Evolutionary conservation across 2,113 vertebrate species (phyloP), one percentile per base, ranked within the genome.

Genomic region (Peucedramus taeniatus): DNA sequence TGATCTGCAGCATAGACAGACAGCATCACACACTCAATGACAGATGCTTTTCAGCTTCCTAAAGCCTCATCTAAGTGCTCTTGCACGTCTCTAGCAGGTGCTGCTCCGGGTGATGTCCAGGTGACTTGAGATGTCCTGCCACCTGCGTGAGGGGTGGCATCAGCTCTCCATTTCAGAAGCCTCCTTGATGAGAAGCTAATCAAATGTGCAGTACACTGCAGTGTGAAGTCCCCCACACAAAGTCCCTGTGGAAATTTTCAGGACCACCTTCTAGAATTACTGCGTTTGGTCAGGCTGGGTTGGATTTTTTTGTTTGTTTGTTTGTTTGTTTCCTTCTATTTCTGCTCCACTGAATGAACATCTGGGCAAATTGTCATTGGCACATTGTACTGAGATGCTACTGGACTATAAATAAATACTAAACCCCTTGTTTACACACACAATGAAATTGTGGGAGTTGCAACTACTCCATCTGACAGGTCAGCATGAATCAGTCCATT

Each of bases 81-180:
- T 20, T 40, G 39, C 19, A 40, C 3, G 0, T 60, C n/a, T 71
- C 31, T 24, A 3, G 30, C 0, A 0, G 9, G 13, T 60, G 33
- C n/a, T 91, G 42, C 31, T 77, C 11, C 1, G 6, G 35, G n/a
- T 49, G 44, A 54, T 11, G 22, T 31, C 47, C 27, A 19, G 27
- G 20, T 2, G 3, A 64, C 31, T 40, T 42, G 61, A 85, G 40
- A 15, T 35, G 39, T 68, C 22, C 39, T 91, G 79, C 13, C 16
- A 63, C 40, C 35, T 45, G 5, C 27, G 31, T 26, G 83, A 60
- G 30, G 22, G 39, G 30, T 50, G 47, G 30, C 45, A 80, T 10
- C 7, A 66, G 39, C 35, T 54, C 53, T 54, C 21, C 49, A 59
- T 68, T 85, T 72, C 70, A 68, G 65, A 71, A 51, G 26, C 13